A percentile compares a stretch with the other conserved stretches of the same genome.
phyloP scores from a whole-genome alignment of 2,113 vertebrate species.

The Lota lota region DNA sequence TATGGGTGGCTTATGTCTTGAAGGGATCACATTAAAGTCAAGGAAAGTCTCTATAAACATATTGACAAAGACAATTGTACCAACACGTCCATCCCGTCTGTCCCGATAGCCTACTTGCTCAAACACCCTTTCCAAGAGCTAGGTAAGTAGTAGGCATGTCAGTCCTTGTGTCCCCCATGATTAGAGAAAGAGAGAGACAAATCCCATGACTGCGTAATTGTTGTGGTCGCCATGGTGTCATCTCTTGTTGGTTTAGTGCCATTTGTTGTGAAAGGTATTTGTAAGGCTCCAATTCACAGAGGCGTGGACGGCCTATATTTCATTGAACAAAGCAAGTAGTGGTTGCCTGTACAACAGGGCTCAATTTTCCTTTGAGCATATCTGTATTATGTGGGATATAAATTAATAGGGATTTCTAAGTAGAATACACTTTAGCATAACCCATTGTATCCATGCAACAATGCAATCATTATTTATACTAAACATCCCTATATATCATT shows the following conservation, averaged over 20 bases:
- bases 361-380: slow-evolving; percentile 21
- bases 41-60: too few relatives aligned
- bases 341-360: slow-evolving; percentile 3
- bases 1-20: too few relatives aligned
- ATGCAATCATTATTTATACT: too few relatives aligned
- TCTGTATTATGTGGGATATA: slow-evolving; percentile 25
- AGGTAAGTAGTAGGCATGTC: slow-evolving; percentile 26
- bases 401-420: slow-evolving; percentile 10
- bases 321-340: slow-evolving; percentile 35
- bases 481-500: too few relatives aligned
- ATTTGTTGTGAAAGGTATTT: slow-evolving; percentile 48
- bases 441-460: too few relatives aligned
- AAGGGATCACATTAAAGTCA: too few relatives aligned
- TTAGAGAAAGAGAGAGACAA: slow-evolving; percentile 21
- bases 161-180: not conserved
- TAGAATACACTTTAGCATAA: not conserved
- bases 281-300: slow-evolving; percentile 42
- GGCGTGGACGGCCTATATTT: slow-evolving; percentile 40
- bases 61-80: too few relatives aligned
- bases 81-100: not conserved
- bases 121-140: slow-evolving; percentile 25
- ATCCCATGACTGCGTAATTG: slow-evolving; percentile 41
- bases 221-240: slow-evolving; percentile 38
- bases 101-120: slow-evolving; percentile 10
- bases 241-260: slow-evolving; percentile 49